Evolutionary conservation across 2,888 invertebrate genomes (phyloP).

Genomic region (Meloe dianella): DNA sequence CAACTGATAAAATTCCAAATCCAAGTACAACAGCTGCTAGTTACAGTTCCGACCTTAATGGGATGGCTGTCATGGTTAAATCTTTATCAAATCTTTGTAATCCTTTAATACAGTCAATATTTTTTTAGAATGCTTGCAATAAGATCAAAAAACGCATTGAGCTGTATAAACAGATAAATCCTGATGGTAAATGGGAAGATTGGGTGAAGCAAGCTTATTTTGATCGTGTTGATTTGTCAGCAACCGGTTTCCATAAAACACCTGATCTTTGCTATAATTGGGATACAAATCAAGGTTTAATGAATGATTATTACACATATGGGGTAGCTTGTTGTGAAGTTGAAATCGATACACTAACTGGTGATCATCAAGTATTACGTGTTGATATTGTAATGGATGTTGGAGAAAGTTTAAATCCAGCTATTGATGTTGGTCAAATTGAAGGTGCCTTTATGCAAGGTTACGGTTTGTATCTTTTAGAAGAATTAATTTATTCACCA

Average conservation of each 20-base stretch:
- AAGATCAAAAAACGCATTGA: constrained; percentile 74
- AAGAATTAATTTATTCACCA: constrained; percentile 87
- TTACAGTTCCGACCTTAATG: constrained; percentile 87
- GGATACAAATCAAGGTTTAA: constrained; percentile 71
- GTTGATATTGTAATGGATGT: constrained; percentile 98
- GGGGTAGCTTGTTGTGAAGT: constrained; percentile 89
- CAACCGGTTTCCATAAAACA: constrained; percentile 82
- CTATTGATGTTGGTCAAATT: constrained; percentile 95
- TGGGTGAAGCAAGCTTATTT: constrained; percentile 82
- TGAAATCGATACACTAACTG: constrained; percentile 92
- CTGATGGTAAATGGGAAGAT: constrained; percentile 81
- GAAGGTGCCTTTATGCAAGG: constrained; percentile 96
- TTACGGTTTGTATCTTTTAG: constrained; percentile 89
- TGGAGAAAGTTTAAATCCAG: constrained; percentile 91
- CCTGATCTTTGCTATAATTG: constrained; percentile 77
- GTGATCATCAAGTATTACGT: constrained; percentile 86
- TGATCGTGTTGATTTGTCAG: constrained; percentile 78
- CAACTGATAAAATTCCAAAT: constrained; percentile 91
- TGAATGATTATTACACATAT: constrained; percentile 85
- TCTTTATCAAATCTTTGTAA: not conserved
- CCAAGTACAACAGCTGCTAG: constrained; percentile 90
- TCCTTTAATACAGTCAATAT: not conserved
- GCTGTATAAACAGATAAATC: constrained; percentile 76
- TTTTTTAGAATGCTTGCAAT: constrained; percentile 65
- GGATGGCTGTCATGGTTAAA: constrained; percentile 81